Percentiles rank a stretch among this genome's conserved stretches.
Conservation (phyloP, 2,797 vertebrate species). For the Micromesistius poutassou region DNA sequence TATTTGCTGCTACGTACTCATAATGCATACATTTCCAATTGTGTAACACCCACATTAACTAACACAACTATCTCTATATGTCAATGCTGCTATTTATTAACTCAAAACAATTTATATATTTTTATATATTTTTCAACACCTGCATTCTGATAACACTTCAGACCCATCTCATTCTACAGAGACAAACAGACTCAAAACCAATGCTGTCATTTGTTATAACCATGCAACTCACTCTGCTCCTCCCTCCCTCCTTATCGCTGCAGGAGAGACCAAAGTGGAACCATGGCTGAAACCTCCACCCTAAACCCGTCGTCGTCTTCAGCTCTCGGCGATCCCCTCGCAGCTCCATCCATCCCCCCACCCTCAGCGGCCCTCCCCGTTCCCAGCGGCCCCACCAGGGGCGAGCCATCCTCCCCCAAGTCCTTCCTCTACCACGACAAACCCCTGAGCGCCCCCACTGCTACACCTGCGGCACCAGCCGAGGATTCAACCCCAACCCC, state of each 20-base stretch:
- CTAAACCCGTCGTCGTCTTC: slow-evolving; percentile 68
- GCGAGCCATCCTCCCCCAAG: slow-evolving; percentile 45
- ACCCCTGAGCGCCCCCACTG: slow-evolving; percentile 44
- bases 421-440: slow-evolving; percentile 68
- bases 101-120: no score
- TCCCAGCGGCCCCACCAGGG: slow-evolving; percentile 28
- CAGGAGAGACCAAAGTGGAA: slow-evolving; percentile 55
- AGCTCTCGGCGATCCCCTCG: slow-evolving; percentile 59
- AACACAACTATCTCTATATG: neutral
- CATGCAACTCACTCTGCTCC: neutral
- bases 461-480: slow-evolving; percentile 16
- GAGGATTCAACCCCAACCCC: neutral
- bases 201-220: neutral
- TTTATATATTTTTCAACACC: neutral
- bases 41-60: neutral
- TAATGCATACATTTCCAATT: neutral
- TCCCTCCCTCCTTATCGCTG: slow-evolving; percentile 19
- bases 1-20: neutral
- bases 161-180: neutral
- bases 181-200: neutral
- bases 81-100: neutral
- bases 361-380: slow-evolving; percentile 45
- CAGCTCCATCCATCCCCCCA: slow-evolving; percentile 48
- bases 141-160: neutral
- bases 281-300: slow-evolving; percentile 75